phyloP scores from a whole-genome alignment of 2,888 invertebrate species.

The Pristionchus fissidentatus region DNA sequence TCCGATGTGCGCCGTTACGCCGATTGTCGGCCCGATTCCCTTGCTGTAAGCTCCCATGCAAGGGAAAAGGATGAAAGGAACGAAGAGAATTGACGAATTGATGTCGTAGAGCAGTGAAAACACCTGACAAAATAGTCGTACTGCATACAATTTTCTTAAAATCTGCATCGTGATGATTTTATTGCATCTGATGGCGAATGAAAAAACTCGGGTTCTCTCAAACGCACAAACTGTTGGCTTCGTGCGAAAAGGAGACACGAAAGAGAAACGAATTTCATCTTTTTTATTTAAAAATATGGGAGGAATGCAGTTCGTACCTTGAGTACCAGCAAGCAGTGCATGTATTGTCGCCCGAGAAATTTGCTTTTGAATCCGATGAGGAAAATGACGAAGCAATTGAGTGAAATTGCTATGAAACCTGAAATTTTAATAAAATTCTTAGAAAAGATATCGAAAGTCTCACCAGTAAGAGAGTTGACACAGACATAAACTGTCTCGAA shows the following conservation, averaged over 20 bases:
- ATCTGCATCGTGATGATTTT: too few species aligned
- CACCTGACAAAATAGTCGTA: too few species aligned
- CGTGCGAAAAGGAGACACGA: too few species aligned
- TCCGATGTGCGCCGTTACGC: background rate
- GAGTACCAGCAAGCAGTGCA: background rate
- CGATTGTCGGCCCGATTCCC: background rate
- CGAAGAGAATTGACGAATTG: background rate
- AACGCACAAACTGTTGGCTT: too few species aligned
- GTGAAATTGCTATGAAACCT: background rate
- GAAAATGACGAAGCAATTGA: background rate
- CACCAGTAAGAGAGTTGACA: background rate
- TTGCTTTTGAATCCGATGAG: background rate
- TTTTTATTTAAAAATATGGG: too few species aligned
- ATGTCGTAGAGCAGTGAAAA: background rate
- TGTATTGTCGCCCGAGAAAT: slow-evolving; percentile 7
- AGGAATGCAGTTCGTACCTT: background rate
- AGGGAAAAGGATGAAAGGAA: background rate
- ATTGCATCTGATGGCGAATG: too few species aligned
- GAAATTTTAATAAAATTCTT: background rate
- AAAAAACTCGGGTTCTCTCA: too few species aligned
- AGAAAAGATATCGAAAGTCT: background rate
- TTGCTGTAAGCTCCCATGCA: background rate
- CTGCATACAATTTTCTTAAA: too few species aligned
- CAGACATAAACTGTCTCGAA: background rate
- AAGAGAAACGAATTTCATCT: background rate